A percentile compares a stretch with the other conserved stretches of the same genome.
Evolutionary conservation across 64 coral and sea anemone genomes (phyloP).

Genomic region (Dendronephthya gigantea): DNA sequence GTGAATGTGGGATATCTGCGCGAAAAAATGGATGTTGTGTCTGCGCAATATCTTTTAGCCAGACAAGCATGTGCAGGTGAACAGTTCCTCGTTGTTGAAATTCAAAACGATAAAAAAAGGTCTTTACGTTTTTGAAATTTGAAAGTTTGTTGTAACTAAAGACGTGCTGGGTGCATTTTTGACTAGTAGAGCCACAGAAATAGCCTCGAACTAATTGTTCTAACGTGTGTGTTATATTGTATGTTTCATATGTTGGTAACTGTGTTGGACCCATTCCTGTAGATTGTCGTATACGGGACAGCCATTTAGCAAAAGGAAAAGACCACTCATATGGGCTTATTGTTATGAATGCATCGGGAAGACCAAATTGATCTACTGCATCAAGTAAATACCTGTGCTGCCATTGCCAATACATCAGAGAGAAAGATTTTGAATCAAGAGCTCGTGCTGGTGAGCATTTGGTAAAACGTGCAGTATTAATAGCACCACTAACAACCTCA

Average conservation of each 20-base stretch:
- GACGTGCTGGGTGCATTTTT: neutral
- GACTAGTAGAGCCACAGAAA: neutral
- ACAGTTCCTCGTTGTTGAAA: neutral
- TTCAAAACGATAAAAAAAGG: neutral
- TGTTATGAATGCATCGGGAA: neutral
- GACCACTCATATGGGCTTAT: neutral
- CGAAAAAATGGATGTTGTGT: neutral
- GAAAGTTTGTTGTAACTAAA: neutral
- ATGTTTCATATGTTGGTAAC: neutral
- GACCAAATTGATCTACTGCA: neutral
- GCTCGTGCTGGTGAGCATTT: neutral
- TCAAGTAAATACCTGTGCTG: neutral
- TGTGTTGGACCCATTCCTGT: neutral
- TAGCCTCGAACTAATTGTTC: neutral
- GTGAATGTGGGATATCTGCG: neutral
- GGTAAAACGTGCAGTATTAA: neutral
- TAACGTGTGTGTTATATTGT: neutral
- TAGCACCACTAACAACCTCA: neutral
- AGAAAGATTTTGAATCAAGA: too few species aligned
- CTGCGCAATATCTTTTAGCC: neutral
- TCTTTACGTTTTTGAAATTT: neutral
- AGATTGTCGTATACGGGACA: neutral
- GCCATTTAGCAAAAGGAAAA: neutral
- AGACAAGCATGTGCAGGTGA: neutral
- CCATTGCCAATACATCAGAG: neutral